Base-by-base conservation (phyloP, 2,113 vertebrate species). In the Tetrax tetrax region DNA sequence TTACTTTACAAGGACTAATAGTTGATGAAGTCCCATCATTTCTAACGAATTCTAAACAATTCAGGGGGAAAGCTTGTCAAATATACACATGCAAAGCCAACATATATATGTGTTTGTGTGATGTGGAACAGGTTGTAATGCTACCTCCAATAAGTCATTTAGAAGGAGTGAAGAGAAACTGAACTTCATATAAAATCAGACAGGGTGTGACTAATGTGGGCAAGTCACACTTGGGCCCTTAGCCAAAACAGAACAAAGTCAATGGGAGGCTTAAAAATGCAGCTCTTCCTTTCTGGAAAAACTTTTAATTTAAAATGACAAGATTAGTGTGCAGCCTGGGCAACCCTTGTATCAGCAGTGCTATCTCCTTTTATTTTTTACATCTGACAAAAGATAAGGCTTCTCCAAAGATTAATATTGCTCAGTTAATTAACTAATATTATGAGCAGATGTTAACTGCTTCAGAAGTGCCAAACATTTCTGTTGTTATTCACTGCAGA, bases 381-480 rank as follows among this genome's bases (percentile, higher is more conserved):
- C 48, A 87, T 63, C 45, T 75, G n/a, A 78, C 20, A 13, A 81
- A 91, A 75, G 60, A 84, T 72, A 95, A 71, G 43, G 4, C 35
- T 88, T 92, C 65, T 92, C 28, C 80, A 72, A 83, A 95, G 60
- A 83, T 92, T 87, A 69, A 92, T 89, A 94, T 82, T 92, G 50
- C 53, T 93, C 65, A 93, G 86, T 82, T 95, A 96, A 95, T 97
- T 95, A 95, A 50, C 89, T 76, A 76, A 82, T 28, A 24, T 43
- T 43, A 47, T 72, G 50, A 97, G 59, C 95, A 96, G 92, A 84
- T 87, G 92, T 91, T 95, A 96, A 96, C 87, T 65, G 80, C 81
- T 93, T 87, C 70, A 79, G 24, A 85, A 95, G 54, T 65, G 86
- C 80, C 94, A 87, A 75, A 71, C 37, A 76, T 64, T 90, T 90